Conservation (phyloP, 2,797 vertebrate genomes). For the Malacoctenus gilli region DNA sequence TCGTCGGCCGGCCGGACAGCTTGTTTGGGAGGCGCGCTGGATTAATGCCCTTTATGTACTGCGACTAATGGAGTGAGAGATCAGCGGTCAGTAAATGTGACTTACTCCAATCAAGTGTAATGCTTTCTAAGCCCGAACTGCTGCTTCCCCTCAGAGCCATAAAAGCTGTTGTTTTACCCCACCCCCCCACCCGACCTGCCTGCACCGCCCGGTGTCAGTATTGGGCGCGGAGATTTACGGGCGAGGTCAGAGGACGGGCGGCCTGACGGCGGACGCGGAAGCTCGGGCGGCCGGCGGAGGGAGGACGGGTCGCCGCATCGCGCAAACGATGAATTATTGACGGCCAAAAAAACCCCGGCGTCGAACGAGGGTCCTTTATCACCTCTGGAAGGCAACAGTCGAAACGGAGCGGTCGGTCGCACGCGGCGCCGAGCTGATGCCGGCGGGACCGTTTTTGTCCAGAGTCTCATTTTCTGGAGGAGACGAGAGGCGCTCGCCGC, state of each 20-base stretch:
- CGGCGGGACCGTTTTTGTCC: constrained; percentile 11
- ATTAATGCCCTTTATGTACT: constrained; percentile 72
- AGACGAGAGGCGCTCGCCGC: neutral
- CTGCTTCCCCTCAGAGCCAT: constrained; percentile 54
- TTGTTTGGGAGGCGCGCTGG: constrained; percentile 25
- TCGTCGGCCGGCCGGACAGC: constrained; percentile 30
- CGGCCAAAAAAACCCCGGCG: too few relatives aligned
- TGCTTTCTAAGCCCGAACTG: constrained; percentile 49
- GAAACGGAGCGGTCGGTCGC: constrained; percentile 1
- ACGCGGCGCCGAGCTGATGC: constrained; percentile 8
- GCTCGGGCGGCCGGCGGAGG: neutral
- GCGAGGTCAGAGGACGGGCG: constrained; percentile 52
- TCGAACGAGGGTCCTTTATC: constrained; percentile 35
- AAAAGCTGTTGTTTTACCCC: constrained; percentile 61
- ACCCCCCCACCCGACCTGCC: constrained; percentile 33
- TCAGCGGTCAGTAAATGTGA: constrained; percentile 71
- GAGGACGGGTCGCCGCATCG: constrained; percentile 21
- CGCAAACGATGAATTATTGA: constrained; percentile 57
- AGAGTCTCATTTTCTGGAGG: constrained; percentile 32
- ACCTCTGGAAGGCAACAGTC: constrained; percentile 24
- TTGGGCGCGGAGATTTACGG: constrained; percentile 59
- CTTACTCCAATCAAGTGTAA: constrained; percentile 66
- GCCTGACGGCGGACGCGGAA: constrained; percentile 26
- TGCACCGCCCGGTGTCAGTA: constrained; percentile 74
- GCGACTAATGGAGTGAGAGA: constrained; percentile 69